phyloP scores from a whole-genome alignment of 2,888 invertebrate species.

The Campoplex capitator region DNA sequence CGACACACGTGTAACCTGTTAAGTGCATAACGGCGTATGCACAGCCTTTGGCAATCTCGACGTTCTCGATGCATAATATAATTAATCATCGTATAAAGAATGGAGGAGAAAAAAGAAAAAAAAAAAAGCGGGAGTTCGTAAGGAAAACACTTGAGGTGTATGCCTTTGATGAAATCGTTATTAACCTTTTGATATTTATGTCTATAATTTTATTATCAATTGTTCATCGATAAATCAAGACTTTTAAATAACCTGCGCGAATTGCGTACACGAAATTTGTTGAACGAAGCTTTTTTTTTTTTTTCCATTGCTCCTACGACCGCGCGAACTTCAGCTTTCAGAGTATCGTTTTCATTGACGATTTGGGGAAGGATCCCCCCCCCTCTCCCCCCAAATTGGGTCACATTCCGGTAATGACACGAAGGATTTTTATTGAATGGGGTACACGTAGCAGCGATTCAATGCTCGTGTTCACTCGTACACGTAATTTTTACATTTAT shows the following conservation, averaged over 20 bases:
- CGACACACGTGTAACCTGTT: slow-evolving; percentile 56
- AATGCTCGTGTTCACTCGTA: not conserved
- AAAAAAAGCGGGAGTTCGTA: not conserved
- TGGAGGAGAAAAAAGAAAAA: not conserved
- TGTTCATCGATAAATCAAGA: not conserved
- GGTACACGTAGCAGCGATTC: not conserved
- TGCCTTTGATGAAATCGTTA: slow-evolving; percentile 16
- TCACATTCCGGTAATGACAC: not conserved
- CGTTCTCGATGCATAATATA: slow-evolving; percentile 55
- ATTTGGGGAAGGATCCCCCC: not conserved
- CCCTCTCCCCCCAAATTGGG: not conserved
- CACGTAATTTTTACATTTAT: not conserved
- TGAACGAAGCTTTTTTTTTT: not conserved
- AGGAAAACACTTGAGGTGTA: slow-evolving; percentile 44
- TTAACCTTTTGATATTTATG: not conserved
- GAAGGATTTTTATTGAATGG: not conserved
- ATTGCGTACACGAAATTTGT: not conserved
- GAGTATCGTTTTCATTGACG: not conserved
- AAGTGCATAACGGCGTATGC: slow-evolving; percentile 53
- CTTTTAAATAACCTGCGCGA: not conserved
- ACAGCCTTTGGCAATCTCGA: slow-evolving; percentile 49
- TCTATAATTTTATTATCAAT: not conserved
- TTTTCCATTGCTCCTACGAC: not conserved
- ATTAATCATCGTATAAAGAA: slow-evolving; percentile 57
- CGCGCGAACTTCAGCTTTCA: not conserved